Percentiles rank a stretch among this genome's conserved stretches.
phyloP scores from a whole-genome alignment of 2,113 vertebrate species.

The Pteronura brasiliensis region DNA sequence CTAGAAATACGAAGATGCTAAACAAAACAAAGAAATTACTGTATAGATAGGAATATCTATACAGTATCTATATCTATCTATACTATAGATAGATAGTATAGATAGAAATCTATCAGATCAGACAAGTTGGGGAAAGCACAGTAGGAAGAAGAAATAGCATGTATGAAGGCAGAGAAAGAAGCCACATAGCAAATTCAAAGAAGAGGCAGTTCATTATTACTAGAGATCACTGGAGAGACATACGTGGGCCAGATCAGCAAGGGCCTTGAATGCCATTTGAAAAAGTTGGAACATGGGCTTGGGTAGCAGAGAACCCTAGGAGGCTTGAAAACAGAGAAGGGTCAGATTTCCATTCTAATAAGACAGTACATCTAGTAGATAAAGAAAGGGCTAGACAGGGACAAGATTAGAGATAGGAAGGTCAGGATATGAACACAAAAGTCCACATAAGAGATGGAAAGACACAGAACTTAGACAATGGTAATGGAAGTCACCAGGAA shows the following conservation, averaged over 20 bases:
- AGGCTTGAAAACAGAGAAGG: neutral
- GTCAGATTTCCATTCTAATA: neutral
- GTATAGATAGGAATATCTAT: neutral
- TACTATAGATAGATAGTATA: too few relatives aligned
- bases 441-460: neutral
- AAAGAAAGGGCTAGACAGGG: neutral
- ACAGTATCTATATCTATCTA: too few relatives aligned
- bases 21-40: neutral
- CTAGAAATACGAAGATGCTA: neutral
- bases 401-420: neutral
- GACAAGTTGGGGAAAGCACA: neutral
- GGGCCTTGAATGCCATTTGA: neutral
- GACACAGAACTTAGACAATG: neutral
- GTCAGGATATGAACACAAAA: neutral
- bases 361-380: neutral
- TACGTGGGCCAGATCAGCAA: neutral
- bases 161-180: neutral
- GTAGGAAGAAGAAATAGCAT: neutral
- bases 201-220: neutral
- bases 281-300: neutral
- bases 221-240: neutral
- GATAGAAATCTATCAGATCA: neutral
- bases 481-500: neutral
- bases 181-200: neutral
- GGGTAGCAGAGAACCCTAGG: neutral